Conservation (phyloP, 2,797 vertebrate genomes). For the Sitta carolinensis region DNA sequence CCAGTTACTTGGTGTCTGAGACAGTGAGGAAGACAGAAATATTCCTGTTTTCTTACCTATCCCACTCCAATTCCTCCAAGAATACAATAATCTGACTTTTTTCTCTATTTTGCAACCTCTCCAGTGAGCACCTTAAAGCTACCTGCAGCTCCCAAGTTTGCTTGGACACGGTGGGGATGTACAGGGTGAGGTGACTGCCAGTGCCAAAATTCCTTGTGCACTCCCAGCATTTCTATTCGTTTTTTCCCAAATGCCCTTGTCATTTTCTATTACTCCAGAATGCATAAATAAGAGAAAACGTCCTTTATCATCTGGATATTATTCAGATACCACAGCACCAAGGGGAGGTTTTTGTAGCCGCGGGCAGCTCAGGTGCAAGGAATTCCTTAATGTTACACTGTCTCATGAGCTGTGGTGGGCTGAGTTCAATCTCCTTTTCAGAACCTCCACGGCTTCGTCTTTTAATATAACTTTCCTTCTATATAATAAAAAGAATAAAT, state of each 20-base stretch:
- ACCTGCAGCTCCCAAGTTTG: not conserved
- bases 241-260: slow-evolving; percentile 48
- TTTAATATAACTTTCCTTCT: slow-evolving; percentile 66
- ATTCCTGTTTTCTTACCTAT: not conserved
- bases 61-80: not conserved
- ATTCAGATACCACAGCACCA: slow-evolving; percentile 37
- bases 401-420: not conserved
- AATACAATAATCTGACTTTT: not conserved
- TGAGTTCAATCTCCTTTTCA: slow-evolving; percentile 40
- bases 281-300: slow-evolving; percentile 59
- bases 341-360: slow-evolving; percentile 60
- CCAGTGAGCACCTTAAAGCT: not conserved
- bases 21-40: not conserved
- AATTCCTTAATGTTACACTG: slow-evolving; percentile 62
- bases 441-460: slow-evolving; percentile 37
- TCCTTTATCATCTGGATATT: slow-evolving; percentile 67
- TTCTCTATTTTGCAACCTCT: not conserved
- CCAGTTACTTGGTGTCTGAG: not conserved
- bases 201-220: not conserved
- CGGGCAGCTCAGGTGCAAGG: slow-evolving; percentile 27
- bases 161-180: not conserved
- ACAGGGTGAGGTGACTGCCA: not conserved
- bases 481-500: slow-evolving; percentile 73
- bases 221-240: not conserved
- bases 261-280: slow-evolving; percentile 46